Conservation (phyloP, 2,113 vertebrate species). For the Bos indicus region DNA sequence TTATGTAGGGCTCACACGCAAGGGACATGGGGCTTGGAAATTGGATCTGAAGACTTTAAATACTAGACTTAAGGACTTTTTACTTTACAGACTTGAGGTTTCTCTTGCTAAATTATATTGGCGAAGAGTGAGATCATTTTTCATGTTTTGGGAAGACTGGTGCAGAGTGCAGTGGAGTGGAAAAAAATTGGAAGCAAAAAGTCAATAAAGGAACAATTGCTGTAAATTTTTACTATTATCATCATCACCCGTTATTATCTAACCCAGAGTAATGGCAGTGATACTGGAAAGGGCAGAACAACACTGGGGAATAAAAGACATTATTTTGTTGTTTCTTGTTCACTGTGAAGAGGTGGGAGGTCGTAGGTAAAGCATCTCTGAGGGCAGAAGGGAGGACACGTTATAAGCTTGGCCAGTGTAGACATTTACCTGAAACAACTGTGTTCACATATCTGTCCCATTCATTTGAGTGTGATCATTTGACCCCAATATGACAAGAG, state of each 20-base stretch:
- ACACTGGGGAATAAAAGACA: background rate
- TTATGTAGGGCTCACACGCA: background rate
- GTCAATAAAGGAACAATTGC: background rate
- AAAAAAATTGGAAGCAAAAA: background rate
- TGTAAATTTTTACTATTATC: background rate
- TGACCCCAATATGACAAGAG: background rate
- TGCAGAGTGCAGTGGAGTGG: background rate
- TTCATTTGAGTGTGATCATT: background rate
- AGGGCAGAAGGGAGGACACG: background rate
- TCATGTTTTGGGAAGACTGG: background rate
- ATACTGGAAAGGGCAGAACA: background rate
- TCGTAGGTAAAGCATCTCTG: background rate
- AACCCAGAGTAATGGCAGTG: background rate
- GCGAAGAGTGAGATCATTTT: background rate
- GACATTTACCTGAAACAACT: background rate
- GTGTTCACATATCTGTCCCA: background rate
- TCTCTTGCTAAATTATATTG: background rate
- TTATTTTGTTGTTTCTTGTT: background rate
- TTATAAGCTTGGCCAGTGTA: background rate
- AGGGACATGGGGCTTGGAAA: background rate
- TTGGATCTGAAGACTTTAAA: conserved; percentile 23
- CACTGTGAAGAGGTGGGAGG: background rate
- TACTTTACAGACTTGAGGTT: background rate
- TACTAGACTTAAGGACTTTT: background rate
- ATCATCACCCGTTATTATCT: background rate